These are phyloP conservation scores for Eulemur albifrons DNA, from an alignment of 2,797 vertebrate species.

Conservation along the genomic window DNA sequence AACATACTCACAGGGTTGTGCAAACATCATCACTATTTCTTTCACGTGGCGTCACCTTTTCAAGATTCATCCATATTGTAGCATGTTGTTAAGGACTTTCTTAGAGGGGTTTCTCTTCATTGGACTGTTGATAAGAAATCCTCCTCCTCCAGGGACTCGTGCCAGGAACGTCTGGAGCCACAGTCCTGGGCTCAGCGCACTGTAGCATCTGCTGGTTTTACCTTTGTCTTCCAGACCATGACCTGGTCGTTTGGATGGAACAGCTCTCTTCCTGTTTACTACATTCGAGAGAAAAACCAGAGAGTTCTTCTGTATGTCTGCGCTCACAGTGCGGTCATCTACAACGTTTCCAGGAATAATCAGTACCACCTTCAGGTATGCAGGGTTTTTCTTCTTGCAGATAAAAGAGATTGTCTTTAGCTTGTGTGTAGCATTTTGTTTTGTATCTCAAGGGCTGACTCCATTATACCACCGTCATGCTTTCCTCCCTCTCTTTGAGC, in stretches of 20 bases:
- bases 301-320: conserved; percentile 88
- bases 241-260: conserved; percentile 92
- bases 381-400: fast-evolving
- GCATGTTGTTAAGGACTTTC: background rate
- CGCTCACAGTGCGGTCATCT: conserved; percentile 89
- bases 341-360: conserved; percentile 84
- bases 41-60: background rate
- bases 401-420: background rate
- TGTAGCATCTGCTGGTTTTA: background rate
- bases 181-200: background rate
- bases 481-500: background rate
- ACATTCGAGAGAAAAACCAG: conserved; percentile 87
- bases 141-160: background rate
- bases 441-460: background rate
- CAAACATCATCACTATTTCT: background rate
- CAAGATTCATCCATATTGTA: background rate
- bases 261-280: conserved; percentile 88
- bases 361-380: conserved; percentile 92
- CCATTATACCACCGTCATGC: fast-evolving
- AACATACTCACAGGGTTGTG: background rate
- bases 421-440: background rate
- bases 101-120: background rate
- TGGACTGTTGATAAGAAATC: no score
- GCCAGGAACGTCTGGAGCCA: fast-evolving
- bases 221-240: conserved; percentile 84